phyloP scores from a whole-genome alignment of 2,113 vertebrate species.

The Caracal caracal region DNA sequence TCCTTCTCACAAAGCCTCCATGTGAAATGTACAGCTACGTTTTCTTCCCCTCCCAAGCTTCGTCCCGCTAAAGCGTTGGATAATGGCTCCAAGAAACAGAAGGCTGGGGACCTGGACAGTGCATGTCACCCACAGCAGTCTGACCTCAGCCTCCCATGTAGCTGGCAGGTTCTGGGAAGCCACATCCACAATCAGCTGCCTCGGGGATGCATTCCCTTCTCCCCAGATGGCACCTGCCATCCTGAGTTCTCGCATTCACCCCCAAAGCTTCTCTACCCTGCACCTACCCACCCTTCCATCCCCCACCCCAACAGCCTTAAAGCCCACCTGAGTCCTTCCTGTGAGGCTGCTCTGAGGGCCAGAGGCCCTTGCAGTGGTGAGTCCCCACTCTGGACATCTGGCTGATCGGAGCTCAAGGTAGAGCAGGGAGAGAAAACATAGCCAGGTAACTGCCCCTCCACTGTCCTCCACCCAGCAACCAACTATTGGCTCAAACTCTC shows the following conservation, averaged over 20 bases:
- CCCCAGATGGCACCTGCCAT: neutral
- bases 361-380: neutral
- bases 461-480: neutral
- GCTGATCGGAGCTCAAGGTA: neutral
- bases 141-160: neutral
- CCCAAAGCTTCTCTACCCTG: neutral
- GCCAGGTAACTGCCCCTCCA: neutral
- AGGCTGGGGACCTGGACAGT: too few relatives aligned
- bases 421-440: neutral
- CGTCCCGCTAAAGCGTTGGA: neutral
- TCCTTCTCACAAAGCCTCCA: neutral
- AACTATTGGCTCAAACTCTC: neutral
- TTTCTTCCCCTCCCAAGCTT: neutral
- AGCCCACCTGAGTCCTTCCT: slow-evolving; percentile 29
- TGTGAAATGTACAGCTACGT: rapidly evolving
- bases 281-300: too few relatives aligned
- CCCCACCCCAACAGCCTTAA: neutral
- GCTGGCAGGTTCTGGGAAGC: neutral
- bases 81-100: neutral
- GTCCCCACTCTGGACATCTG: neutral
- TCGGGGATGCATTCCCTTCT: neutral
- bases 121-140: rapidly evolving
- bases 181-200: neutral
- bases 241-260: neutral
- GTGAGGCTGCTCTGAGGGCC: neutral